These are phyloP conservation scores for Discoglossus pictus DNA, from an alignment of 2,797 vertebrate genomes.

Conservation along the genomic window DNA sequence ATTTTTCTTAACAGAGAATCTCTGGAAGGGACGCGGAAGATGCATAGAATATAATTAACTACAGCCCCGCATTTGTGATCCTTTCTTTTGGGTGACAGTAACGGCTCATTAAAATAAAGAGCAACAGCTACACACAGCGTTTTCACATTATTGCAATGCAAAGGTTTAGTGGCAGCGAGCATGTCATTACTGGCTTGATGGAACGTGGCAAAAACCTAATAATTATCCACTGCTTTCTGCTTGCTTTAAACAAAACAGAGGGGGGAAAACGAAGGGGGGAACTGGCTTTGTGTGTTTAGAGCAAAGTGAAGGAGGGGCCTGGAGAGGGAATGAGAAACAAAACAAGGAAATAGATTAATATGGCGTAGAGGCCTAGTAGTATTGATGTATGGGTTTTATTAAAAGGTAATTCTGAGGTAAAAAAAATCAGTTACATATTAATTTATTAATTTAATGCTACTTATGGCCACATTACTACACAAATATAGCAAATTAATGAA, in stretches of 20 bases:
- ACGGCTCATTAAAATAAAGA: conserved; percentile 48
- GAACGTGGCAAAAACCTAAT: conserved; percentile 43
- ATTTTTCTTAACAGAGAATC: conserved; percentile 20
- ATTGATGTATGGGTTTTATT: no score
- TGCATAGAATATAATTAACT: conserved; percentile 43
- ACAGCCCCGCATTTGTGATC: conserved; percentile 23
- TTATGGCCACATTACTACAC: no score
- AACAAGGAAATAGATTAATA: background rate
- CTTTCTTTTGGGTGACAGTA: conserved; percentile 39
- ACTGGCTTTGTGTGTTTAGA: conserved; percentile 5
- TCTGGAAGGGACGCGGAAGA: conserved; percentile 19
- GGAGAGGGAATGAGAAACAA: background rate
- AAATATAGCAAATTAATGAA: no score
- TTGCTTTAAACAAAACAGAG: conserved; percentile 39
- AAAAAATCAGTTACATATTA: no score
- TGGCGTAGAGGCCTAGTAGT: no score
- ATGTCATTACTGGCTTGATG: conserved; percentile 38
- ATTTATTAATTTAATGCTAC: no score
- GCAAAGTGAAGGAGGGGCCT: background rate
- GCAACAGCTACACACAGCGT: conserved; percentile 37
- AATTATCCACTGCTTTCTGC: conserved; percentile 34
- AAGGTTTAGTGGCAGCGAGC: conserved; percentile 40
- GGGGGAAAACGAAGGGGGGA: background rate
- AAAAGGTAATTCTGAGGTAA: no score
- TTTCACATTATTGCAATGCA: conserved; percentile 34